A percentile compares a stretch with the other conserved stretches of the same genome.
Conservation (phyloP, 2,888 invertebrate species). For the Himalopsyche kuldschensis region DNA sequence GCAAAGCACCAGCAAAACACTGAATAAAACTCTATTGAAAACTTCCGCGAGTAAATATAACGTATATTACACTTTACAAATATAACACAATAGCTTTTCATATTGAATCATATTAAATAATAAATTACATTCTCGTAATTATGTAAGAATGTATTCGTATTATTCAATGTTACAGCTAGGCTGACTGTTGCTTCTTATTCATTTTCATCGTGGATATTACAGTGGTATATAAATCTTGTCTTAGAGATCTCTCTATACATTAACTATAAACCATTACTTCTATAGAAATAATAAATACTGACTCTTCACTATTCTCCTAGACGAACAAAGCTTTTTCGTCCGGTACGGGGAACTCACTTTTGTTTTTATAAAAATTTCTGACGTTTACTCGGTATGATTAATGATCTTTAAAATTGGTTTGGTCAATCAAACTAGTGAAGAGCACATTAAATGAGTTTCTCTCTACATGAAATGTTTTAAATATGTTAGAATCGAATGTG, state of each 20-base stretch:
- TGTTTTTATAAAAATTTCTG: slow-evolving; percentile 38
- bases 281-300: neutral
- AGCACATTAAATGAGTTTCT: slow-evolving; percentile 33
- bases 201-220: neutral
- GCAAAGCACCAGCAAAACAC: too few species aligned
- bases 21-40: neutral
- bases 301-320: neutral
- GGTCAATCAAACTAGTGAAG: slow-evolving; percentile 36
- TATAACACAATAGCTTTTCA: neutral
- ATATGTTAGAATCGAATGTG: slow-evolving; percentile 15
- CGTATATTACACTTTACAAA: neutral
- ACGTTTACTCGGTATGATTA: slow-evolving; percentile 35
- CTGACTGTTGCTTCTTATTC: neutral
- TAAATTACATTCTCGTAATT: neutral
- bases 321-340: slow-evolving; percentile 27
- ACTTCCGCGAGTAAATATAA: neutral
- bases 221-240: neutral
- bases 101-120: slow-evolving; percentile 1
- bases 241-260: neutral
- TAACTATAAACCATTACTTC: neutral
- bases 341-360: slow-evolving; percentile 28
- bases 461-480: slow-evolving; percentile 34
- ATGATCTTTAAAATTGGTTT: slow-evolving; percentile 39
- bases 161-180: neutral
- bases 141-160: neutral